Conservation (phyloP, 2,113 vertebrate species). For the Dipodomys ordii region DNA sequence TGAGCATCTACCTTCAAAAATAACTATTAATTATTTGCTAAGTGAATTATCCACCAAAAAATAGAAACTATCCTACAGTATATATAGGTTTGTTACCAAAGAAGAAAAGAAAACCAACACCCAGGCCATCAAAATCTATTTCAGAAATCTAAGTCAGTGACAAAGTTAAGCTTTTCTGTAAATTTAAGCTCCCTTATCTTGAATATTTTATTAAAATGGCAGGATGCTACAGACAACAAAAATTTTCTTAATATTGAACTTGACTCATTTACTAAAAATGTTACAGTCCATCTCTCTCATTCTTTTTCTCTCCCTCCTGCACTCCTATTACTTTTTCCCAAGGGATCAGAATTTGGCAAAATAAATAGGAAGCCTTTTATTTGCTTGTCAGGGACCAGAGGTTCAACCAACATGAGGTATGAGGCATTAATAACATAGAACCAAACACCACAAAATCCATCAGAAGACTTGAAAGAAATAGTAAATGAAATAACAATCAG, state of each 20-base stretch:
- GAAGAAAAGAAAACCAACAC: constrained; percentile 29
- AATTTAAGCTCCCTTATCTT: constrained; percentile 22
- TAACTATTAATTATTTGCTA: neutral
- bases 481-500: neutral
- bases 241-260: neutral
- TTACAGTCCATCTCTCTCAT: neutral
- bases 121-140: neutral
- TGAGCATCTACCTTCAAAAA: constrained; percentile 5
- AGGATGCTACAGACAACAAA: neutral
- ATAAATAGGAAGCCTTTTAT: neutral
- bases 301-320: no score
- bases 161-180: neutral
- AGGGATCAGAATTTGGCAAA: neutral
- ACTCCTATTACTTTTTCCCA: neutral
- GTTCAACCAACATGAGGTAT: neutral
- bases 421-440: neutral
- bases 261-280: constrained; percentile 25
- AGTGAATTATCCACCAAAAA: constrained; percentile 21
- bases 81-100: neutral
- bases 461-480: neutral
- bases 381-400: neutral
- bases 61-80: neutral
- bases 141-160: neutral
- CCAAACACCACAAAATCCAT: neutral
- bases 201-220: constrained; percentile 20